Evolutionary conservation across 1,140 invertebrate species (phyloP).

Genomic region (Brachystomella parvula): DNA sequence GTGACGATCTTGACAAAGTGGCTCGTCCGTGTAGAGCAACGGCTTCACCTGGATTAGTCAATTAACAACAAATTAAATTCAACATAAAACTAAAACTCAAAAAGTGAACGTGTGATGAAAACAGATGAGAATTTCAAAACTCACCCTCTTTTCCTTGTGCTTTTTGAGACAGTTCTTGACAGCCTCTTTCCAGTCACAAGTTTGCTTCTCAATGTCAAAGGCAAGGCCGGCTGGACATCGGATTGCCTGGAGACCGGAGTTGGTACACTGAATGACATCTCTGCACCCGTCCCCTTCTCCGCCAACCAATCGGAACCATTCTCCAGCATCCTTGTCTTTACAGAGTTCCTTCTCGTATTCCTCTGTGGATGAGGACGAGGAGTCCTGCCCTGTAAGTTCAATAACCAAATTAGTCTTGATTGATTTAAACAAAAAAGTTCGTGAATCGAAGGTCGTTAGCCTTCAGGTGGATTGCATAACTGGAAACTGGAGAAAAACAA

Average conservation of each 20-base stretch:
- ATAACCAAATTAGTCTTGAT: neutral
- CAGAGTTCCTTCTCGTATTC: conserved; percentile 80
- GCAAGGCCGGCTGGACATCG: conserved; percentile 83
- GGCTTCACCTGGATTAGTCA: conserved; percentile 55
- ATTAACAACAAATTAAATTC: neutral
- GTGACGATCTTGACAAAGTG: conserved; percentile 72
- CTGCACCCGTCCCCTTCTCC: conserved; percentile 86
- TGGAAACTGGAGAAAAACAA: neutral
- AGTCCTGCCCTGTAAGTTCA: neutral
- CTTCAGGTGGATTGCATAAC: neutral
- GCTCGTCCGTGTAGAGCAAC: conserved; percentile 79
- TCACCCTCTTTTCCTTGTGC: conserved; percentile 73
- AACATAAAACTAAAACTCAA: neutral
- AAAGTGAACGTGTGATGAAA: neutral
- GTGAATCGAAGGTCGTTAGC: neutral
- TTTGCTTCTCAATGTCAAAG: conserved; percentile 93
- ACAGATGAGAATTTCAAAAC: neutral
- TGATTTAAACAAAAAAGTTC: too few species aligned
- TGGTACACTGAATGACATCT: conserved; percentile 91
- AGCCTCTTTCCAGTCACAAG: conserved; percentile 88
- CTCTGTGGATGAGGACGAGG: conserved; percentile 43
- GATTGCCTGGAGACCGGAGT: conserved; percentile 52
- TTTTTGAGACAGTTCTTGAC: conserved; percentile 89
- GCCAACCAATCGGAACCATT: conserved; percentile 84
- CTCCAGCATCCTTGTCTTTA: conserved; percentile 88